A percentile compares a stretch with the other conserved stretches of the same genome.
Evolutionary conservation across 1,140 invertebrate genomes (phyloP).

Genomic region (Sycophila sp.): DNA sequence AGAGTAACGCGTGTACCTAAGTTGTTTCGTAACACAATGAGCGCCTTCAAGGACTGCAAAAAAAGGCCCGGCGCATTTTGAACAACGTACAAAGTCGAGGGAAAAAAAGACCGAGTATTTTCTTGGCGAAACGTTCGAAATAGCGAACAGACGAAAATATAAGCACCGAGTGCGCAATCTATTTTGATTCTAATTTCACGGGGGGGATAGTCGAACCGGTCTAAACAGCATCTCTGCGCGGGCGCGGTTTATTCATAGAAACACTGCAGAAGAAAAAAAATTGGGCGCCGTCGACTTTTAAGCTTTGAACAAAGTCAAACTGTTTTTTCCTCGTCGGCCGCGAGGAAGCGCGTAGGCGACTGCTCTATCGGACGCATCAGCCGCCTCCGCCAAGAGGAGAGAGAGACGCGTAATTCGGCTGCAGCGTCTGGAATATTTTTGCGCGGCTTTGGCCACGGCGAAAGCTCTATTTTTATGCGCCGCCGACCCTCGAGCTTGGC

Average conservation of each 20-base stretch:
- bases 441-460: not conserved
- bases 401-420: conserved; percentile 7
- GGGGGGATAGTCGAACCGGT: not conserved
- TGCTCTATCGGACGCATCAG: not conserved
- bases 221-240: not conserved
- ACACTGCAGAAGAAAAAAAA: not conserved
- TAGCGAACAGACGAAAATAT: no score
- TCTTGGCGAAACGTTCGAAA: not conserved
- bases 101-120: not conserved
- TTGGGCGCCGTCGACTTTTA: conserved; percentile 12
- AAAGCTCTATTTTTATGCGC: conserved; percentile 28
- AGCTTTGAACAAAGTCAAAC: conserved; percentile 23
- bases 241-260: conserved; percentile 12
- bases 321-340: conserved; percentile 6
- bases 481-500: not conserved
- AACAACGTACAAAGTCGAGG: no score
- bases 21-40: no score
- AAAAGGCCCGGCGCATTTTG: no score
- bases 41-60: no score
- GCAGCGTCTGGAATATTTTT: conserved; percentile 27
- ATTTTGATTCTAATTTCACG: not conserved
- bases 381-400: not conserved
- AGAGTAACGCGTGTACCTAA: no score
- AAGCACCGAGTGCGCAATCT: no score
- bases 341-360: not conserved